Conservation (phyloP, 2,888 invertebrate species). For the Chrysodeixis includens region DNA sequence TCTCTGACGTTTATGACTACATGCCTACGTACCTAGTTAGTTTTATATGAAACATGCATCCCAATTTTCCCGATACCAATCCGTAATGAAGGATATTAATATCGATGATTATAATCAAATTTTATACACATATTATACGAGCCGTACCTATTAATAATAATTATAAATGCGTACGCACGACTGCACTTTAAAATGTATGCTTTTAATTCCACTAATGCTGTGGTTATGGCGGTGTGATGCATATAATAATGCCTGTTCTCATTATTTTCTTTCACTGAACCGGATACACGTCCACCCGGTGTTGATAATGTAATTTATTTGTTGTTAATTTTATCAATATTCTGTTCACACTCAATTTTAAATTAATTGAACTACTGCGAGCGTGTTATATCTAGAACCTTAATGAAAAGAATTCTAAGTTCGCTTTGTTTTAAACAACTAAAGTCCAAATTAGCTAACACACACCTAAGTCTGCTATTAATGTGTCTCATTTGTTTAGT, state of each 20-base stretch:
- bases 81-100: not conserved
- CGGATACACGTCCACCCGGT: slow-evolving; percentile 21
- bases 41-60: slow-evolving; percentile 2
- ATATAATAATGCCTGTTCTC: slow-evolving; percentile 27
- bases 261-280: slow-evolving; percentile 46
- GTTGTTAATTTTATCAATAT: slow-evolving; percentile 6
- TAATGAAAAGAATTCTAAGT: not conserved
- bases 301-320: slow-evolving; percentile 20
- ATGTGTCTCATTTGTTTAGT: slow-evolving; percentile 38
- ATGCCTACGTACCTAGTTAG: not conserved
- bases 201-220: slow-evolving; percentile 42
- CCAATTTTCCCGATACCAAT: not conserved
- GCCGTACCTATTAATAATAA: not conserved
- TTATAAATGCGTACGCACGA: slow-evolving; percentile 5
- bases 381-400: not conserved
- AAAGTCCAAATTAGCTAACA: slow-evolving; percentile 5
- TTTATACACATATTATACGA: not conserved
- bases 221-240: slow-evolving; percentile 17
- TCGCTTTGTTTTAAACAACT: not conserved
- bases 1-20: slow-evolving; percentile 40
- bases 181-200: slow-evolving; percentile 31
- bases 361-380: not conserved
- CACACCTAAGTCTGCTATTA: slow-evolving; percentile 15
- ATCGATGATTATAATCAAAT: not conserved
- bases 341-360: slow-evolving; percentile 10